These are phyloP conservation scores for Drosophila pectinifera DNA, from an alignment of 1,140 invertebrate species.

Conservation along the genomic window DNA sequence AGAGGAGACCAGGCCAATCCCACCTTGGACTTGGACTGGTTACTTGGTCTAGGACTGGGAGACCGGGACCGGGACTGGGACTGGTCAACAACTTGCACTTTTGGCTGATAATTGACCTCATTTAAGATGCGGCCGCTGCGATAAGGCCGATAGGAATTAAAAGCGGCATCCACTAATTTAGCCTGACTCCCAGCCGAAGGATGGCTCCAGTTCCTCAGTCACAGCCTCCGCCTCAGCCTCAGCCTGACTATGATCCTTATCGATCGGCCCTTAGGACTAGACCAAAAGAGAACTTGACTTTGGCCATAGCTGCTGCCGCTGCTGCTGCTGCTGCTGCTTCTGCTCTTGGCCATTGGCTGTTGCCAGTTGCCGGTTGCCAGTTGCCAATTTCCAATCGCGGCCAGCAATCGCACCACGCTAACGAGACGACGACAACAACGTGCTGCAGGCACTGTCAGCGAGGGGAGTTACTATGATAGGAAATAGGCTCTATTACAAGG, in stretches of 20 bases:
- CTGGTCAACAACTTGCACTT: conserved; percentile 73
- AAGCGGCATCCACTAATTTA: conserved; percentile 83
- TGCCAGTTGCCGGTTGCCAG: conserved; percentile 54
- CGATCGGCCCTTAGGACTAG: conserved; percentile 78
- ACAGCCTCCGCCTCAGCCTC: conserved; percentile 3
- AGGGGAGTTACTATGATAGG: conserved; percentile 39
- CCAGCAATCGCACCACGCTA: conserved; percentile 75
- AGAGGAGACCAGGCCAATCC: conserved; percentile 27
- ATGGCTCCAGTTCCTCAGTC: conserved; percentile 21
- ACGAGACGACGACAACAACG: conserved; percentile 79
- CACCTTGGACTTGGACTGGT: conserved; percentile 20
- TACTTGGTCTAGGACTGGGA: conserved; percentile 14
- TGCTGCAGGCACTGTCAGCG: conserved; percentile 69
- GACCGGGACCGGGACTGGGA: conserved; percentile 14
- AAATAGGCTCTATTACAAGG: background rate
- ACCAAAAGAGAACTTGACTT: conserved; percentile 61
- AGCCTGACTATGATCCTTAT: conserved; percentile 71
- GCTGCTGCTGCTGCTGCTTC: conserved; percentile 22
- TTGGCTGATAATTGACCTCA: conserved; percentile 81
- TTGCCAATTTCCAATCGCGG: conserved; percentile 80
- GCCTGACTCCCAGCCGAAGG: conserved; percentile 32
- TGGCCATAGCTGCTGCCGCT: conserved; percentile 24
- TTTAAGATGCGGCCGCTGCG: conserved; percentile 70
- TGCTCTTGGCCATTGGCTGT: conserved; percentile 41
- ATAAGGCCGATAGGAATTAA: conserved; percentile 79